phyloP scores from a whole-genome alignment of 2,113 vertebrate species.

The Gallinago jamesoni region DNA sequence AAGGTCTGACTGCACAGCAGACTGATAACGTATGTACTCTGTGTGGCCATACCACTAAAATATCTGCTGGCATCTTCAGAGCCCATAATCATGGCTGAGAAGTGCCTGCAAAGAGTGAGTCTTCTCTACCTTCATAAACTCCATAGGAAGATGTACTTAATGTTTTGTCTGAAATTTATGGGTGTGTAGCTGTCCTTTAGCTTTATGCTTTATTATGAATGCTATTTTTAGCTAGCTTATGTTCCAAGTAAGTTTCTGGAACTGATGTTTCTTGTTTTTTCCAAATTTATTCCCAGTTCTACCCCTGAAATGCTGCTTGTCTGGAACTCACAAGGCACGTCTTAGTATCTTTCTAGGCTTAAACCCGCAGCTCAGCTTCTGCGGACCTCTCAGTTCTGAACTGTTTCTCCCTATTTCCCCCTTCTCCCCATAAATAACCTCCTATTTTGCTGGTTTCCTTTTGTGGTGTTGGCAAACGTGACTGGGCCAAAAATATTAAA shows the following conservation, averaged over 20 bases:
- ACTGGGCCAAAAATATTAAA: background rate
- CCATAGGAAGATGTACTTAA: background rate
- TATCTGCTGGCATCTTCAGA: background rate
- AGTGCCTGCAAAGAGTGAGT: background rate
- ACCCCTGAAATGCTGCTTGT: background rate
- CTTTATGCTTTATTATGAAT: background rate
- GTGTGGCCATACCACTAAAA: rapidly evolving
- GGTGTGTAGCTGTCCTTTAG: background rate
- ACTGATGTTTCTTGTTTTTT: background rate
- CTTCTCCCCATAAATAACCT: background rate
- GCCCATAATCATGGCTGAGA: rapidly evolving
- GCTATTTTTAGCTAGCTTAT: background rate
- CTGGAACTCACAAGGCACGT: background rate
- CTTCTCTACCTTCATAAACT: background rate
- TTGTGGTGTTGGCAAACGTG: background rate
- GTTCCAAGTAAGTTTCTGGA: background rate
- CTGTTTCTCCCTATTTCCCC: background rate
- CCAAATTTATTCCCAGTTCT: background rate
- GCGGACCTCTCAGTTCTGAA: background rate
- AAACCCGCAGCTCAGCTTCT: background rate
- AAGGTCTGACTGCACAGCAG: background rate
- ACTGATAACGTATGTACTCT: rapidly evolving
- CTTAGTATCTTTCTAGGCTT: background rate
- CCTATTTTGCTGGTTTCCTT: background rate
- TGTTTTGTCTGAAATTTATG: background rate